phyloP scores from a whole-genome alignment of 1,140 invertebrate species.

The Leptestheria dahalacensis region DNA sequence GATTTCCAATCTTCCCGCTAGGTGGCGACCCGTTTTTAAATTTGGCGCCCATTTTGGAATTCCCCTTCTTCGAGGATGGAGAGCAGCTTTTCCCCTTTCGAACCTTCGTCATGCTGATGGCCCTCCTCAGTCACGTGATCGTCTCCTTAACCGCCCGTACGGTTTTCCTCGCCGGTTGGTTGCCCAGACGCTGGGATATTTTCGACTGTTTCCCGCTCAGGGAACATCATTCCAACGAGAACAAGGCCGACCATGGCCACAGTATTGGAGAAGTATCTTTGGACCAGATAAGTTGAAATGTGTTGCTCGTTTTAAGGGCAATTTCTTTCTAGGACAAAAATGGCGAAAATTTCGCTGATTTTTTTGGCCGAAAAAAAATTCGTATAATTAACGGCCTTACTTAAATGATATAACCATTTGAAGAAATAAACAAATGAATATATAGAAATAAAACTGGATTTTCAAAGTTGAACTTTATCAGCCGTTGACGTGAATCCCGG shows the following conservation, averaged over 20 bases:
- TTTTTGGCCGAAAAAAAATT: too few species aligned
- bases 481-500: background rate
- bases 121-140: conserved; percentile 38
- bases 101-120: conserved; percentile 40
- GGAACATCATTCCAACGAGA: too few species aligned
- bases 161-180: conserved; percentile 21
- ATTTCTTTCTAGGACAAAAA: too few species aligned
- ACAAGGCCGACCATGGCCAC: too few species aligned
- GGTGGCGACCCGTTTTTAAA: conserved; percentile 14
- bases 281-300: too few species aligned
- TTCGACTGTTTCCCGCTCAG: background rate
- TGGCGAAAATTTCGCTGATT: too few species aligned
- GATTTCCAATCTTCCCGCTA: background rate
- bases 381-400: too few species aligned
- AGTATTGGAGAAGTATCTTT: too few species aligned
- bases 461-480: background rate
- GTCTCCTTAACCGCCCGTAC: conserved; percentile 39
- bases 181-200: conserved; percentile 10
- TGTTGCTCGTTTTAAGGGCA: too few species aligned
- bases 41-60: conserved; percentile 5
- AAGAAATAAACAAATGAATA: background rate
- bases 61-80: conserved; percentile 21
- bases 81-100: conserved; percentile 43
- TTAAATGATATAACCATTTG: background rate
- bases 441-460: background rate